Percentiles rank a stretch among this genome's conserved stretches.
Conservation (phyloP, 1,140 invertebrate genomes). For the Formica selysi region DNA sequence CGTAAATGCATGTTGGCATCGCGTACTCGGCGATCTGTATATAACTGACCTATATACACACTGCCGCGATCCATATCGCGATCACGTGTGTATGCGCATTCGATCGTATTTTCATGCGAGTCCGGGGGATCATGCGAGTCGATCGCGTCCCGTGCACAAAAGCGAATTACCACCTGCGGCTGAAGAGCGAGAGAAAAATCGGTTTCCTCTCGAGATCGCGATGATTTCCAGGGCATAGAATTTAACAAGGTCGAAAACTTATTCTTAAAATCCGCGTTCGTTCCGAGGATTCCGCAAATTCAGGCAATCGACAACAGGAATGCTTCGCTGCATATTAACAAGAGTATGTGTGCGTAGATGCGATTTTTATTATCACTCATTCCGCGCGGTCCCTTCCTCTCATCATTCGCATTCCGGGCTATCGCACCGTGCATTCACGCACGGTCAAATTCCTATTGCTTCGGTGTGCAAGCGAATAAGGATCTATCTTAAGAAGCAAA, state of each 20-base stretch:
- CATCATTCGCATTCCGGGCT: conserved; percentile 17
- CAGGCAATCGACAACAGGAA: conserved; percentile 27
- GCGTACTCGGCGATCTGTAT: conserved; percentile 52
- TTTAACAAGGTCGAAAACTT: neutral
- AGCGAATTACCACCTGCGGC: neutral
- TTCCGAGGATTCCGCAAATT: conserved; percentile 20
- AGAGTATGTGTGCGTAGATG: neutral
- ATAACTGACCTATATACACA: conserved; percentile 71
- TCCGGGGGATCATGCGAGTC: conserved; percentile 36
- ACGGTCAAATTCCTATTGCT: conserved; percentile 55
- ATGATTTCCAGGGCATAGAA: neutral
- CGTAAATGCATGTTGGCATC: conserved; percentile 50
- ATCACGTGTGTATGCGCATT: conserved; percentile 39
- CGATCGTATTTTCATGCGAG: conserved; percentile 52
- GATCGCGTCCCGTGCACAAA: neutral
- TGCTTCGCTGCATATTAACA: neutral
- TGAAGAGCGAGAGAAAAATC: too few relatives aligned
- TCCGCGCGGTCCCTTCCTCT: conserved; percentile 34
- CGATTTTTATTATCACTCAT: conserved; percentile 69
- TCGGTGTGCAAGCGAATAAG: neutral
- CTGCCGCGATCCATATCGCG: conserved; percentile 67
- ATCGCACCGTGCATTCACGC: conserved; percentile 34
- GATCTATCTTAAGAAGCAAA: conserved; percentile 60
- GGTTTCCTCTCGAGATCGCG: neutral
- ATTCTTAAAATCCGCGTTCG: conserved; percentile 32